Conservation (phyloP, 2,797 vertebrate species). For the Typhlichthys subterraneus region DNA sequence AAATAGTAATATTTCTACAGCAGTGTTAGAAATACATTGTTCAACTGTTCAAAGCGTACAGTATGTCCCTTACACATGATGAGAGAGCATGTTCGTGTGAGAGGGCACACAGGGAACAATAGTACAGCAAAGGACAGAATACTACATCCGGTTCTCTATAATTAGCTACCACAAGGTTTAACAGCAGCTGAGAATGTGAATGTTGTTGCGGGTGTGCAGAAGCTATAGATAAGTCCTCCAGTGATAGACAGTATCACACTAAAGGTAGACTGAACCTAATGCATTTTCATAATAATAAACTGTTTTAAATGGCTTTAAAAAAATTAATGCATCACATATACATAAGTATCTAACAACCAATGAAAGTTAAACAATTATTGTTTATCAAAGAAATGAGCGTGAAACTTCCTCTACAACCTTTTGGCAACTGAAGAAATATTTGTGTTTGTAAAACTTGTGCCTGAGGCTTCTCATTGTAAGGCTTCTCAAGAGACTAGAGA, state of each 20-base stretch:
- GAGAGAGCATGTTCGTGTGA: slow-evolving; percentile 7
- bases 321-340: background rate
- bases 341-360: slow-evolving; percentile 1
- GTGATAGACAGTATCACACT: slow-evolving; percentile 63
- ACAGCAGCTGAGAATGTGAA: slow-evolving; percentile 76
- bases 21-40: no score
- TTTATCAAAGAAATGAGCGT: slow-evolving; percentile 28
- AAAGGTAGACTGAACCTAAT: slow-evolving; percentile 15
- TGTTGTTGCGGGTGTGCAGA: slow-evolving; percentile 57
- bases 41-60: no score
- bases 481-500: no score
- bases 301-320: slow-evolving; percentile 1
- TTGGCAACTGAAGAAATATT: slow-evolving; percentile 20
- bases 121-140: slow-evolving; percentile 46
- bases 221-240: slow-evolving; percentile 64
- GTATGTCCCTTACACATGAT: background rate
- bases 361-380: slow-evolving; percentile 43
- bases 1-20: no score
- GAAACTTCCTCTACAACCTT: slow-evolving; percentile 24
- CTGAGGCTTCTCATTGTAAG: background rate
- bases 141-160: slow-evolving; percentile 65
- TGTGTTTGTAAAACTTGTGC: background rate
- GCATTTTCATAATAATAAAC: slow-evolving; percentile 18
- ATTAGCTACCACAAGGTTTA: slow-evolving; percentile 60
- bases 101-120: slow-evolving; percentile 55